phyloP scores from a whole-genome alignment of 2,888 invertebrate species.

The Pammene aurita region DNA sequence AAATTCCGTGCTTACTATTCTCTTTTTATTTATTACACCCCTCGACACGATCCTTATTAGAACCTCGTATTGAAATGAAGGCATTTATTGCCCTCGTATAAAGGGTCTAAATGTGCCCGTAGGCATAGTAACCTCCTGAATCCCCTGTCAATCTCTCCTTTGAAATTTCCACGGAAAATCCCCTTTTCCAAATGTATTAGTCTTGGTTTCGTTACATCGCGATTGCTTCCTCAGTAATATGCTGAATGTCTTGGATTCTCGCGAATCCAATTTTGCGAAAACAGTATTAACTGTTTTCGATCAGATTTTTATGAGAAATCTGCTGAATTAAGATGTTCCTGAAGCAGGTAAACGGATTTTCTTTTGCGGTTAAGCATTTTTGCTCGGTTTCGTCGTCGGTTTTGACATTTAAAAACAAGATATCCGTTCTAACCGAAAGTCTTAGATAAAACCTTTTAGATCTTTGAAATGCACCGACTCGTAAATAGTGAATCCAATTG shows the following conservation, averaged over 20 bases:
- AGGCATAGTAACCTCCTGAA: slow-evolving; percentile 38
- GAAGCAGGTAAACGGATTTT: slow-evolving; percentile 8
- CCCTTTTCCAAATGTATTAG: slow-evolving; percentile 40
- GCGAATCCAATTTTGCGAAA: slow-evolving; percentile 26
- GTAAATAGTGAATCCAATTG: no score
- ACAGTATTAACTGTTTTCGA: slow-evolving; percentile 30
- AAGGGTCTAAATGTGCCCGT: slow-evolving; percentile 28
- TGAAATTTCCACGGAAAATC: slow-evolving; percentile 35
- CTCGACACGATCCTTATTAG: slow-evolving; percentile 17
- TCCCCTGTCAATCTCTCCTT: slow-evolving; percentile 41
- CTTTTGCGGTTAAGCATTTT: slow-evolving; percentile 19
- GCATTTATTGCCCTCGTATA: slow-evolving; percentile 31
- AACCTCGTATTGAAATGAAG: slow-evolving; percentile 35
- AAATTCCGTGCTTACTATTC: slow-evolving; percentile 20
- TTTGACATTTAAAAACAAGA: neutral
- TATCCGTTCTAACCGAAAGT: neutral
- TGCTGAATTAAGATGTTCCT: slow-evolving; percentile 15
- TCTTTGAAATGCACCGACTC: no score
- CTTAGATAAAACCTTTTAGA: neutral
- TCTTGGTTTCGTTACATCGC: slow-evolving; percentile 32
- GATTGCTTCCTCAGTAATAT: slow-evolving; percentile 23
- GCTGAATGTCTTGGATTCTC: slow-evolving; percentile 32
- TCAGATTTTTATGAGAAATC: slow-evolving; percentile 25
- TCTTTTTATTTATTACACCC: slow-evolving; percentile 17
- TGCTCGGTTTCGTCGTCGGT: neutral